These are phyloP conservation scores for Polydrusus tereticollis DNA, from an alignment of 2,888 invertebrate genomes.

Conservation along the genomic window DNA sequence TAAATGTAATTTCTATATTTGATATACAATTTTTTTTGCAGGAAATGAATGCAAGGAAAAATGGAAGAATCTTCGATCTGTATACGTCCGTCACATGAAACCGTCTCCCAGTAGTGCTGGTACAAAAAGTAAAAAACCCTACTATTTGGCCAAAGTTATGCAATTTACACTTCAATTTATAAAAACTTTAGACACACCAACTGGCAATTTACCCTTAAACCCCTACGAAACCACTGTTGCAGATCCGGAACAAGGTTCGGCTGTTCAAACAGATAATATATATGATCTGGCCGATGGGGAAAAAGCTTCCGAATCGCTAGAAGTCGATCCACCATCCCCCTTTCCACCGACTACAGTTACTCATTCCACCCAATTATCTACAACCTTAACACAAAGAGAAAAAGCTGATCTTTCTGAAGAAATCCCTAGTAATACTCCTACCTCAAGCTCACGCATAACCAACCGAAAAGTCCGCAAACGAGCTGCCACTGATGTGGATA, in stretches of 20 bases:
- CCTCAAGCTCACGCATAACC: too few relatives aligned
- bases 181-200: constrained; percentile 4
- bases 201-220: constrained; percentile 27
- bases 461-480: too few relatives aligned
- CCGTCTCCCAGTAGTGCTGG: constrained; percentile 29
- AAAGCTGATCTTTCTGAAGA: too few relatives aligned
- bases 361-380: too few relatives aligned
- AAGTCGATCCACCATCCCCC: too few relatives aligned
- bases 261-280: not conserved
- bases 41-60: constrained; percentile 38
- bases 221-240: not conserved
- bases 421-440: too few relatives aligned
- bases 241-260: not conserved
- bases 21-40: constrained; percentile 11
- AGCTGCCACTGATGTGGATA: too few relatives aligned
- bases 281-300: too few relatives aligned
- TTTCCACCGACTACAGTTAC: too few relatives aligned
- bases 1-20: not conserved
- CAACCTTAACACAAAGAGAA: too few relatives aligned
- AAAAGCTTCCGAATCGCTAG: too few relatives aligned
- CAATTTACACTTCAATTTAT: constrained; percentile 35
- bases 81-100: constrained; percentile 34
- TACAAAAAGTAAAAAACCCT: constrained; percentile 24
- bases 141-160: constrained; percentile 36
- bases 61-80: constrained; percentile 34